phyloP scores from a whole-genome alignment of 2,113 vertebrate genomes.

The Aythya baeri region DNA sequence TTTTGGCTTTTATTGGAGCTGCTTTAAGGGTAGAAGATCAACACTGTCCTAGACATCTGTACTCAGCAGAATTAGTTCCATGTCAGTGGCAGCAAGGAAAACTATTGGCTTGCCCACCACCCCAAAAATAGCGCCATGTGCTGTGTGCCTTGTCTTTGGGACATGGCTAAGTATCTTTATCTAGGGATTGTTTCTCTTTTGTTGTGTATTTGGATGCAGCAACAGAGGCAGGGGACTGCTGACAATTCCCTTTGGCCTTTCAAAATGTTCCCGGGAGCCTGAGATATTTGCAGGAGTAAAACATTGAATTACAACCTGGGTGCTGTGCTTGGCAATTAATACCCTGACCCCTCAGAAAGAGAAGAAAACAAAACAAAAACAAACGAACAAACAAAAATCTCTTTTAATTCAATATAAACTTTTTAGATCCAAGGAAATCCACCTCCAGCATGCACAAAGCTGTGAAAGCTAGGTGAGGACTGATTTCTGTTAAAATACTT shows the following conservation, averaged over 20 bases:
- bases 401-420: not conserved
- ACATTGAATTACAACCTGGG: slow-evolving; percentile 50
- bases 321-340: not conserved
- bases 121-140: not conserved
- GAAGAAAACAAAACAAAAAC: not conserved
- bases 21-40: not conserved
- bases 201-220: slow-evolving; percentile 35
- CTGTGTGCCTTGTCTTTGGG: not conserved
- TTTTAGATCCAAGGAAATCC: not conserved
- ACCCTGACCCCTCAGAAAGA: not conserved
- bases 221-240: not conserved
- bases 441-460: not conserved
- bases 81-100: not conserved
- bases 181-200: not conserved
- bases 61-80: not conserved
- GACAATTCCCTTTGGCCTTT: slow-evolving; percentile 63
- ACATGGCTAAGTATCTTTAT: not conserved
- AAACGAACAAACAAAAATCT: not conserved
- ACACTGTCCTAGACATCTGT: not conserved
- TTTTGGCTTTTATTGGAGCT: not conserved
- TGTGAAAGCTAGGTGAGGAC: not conserved
- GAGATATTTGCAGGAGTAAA: slow-evolving; percentile 52
- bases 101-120: not conserved
- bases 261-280: slow-evolving; percentile 39
- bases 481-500: not conserved